phyloP scores from a whole-genome alignment of 2,888 invertebrate species.

The Trimorus sp. region DNA sequence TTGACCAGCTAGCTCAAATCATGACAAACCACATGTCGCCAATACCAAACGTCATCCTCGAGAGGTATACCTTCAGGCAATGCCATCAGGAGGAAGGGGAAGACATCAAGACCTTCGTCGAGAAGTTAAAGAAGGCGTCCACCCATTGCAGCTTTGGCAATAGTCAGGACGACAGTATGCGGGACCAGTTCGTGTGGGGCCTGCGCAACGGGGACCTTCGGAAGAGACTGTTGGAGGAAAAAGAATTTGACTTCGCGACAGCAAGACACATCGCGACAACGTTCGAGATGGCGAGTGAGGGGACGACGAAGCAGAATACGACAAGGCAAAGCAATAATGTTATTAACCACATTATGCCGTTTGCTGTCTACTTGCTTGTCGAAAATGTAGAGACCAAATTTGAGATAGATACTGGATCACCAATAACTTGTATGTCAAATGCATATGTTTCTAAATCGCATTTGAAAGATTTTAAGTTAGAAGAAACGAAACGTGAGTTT shows the following conservation, averaged over 20 bases:
- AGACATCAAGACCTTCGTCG: conserved; percentile 66
- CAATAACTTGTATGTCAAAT: no score
- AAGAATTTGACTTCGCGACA: conserved; percentile 1
- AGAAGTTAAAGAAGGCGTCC: conserved; percentile 71
- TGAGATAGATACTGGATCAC: no score
- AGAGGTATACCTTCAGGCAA: conserved; percentile 62
- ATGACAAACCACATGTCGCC: conserved; percentile 53
- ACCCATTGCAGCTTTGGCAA: conserved; percentile 58
- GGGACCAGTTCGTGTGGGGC: conserved; percentile 37
- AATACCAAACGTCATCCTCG: conserved; percentile 39
- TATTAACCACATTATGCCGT: no score
- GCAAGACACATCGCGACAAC: conserved; percentile 22
- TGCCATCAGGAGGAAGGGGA: conserved; percentile 67
- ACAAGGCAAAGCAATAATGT: neutral
- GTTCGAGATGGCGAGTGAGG: conserved; percentile 25
- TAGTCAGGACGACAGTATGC: conserved; percentile 19
- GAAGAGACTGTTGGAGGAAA: conserved; percentile 19
- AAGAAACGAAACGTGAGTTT: no score
- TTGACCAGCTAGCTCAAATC: conserved; percentile 51
- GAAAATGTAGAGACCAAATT: no score
- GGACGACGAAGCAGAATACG: conserved; percentile 21
- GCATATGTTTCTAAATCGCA: no score
- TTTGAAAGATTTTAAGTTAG: no score
- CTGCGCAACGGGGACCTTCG: neutral
- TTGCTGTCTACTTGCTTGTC: no score